Evolutionary conservation across 37 sponge, comb jelly and placozoan species (phyloP).

Genomic region (Bolinopsis microptera): DNA sequence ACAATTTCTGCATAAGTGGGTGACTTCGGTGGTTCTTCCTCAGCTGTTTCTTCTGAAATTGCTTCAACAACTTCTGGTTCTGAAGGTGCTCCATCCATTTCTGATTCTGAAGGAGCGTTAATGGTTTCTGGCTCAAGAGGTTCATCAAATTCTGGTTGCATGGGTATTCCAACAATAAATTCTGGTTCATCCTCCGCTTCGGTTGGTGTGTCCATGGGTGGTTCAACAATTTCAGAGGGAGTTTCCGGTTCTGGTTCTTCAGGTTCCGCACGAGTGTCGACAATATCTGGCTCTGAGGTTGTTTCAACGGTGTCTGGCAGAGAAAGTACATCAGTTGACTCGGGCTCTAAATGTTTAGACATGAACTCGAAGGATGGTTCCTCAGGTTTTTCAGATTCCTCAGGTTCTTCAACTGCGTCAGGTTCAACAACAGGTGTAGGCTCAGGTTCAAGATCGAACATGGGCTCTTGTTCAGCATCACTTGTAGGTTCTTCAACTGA

Average conservation of each 20-base stretch:
- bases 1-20: too few species aligned
- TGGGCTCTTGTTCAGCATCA: too few species aligned
- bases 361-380: not conserved
- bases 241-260: not conserved
- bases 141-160: not conserved
- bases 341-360: not conserved
- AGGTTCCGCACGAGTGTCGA: not conserved
- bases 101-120: not conserved
- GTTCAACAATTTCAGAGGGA: not conserved
- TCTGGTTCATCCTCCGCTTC: not conserved
- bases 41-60: not conserved
- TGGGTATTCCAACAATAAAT: not conserved
- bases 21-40: too few species aligned
- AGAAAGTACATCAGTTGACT: not conserved
- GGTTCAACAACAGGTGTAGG: not conserved
- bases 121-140: not conserved
- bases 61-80: not conserved
- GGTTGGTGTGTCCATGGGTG: not conserved
- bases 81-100: not conserved
- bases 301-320: not conserved
- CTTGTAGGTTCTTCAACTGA: too few species aligned
- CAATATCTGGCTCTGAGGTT: not conserved
- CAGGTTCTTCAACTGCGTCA: not conserved
- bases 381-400: not conserved
- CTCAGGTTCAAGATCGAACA: not conserved